Conservation (phyloP, 2,888 invertebrate genomes). For the Megalurothrips usitatus region DNA sequence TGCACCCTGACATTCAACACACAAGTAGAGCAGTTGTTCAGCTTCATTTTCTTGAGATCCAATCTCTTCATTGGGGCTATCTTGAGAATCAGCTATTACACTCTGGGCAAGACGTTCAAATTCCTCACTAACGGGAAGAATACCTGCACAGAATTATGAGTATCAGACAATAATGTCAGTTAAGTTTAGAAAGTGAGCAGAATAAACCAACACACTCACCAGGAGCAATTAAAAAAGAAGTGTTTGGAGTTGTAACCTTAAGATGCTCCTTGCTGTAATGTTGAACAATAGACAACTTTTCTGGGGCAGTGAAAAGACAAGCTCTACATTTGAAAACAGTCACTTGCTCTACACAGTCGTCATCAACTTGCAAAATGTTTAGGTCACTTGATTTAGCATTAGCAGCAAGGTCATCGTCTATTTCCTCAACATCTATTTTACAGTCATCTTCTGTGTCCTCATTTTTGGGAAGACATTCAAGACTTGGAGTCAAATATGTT, state of each 20-base stretch:
- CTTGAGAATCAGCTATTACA: neutral
- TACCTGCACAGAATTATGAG: neutral
- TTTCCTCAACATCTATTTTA: neutral
- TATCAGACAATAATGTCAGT: neutral
- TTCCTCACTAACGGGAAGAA: neutral
- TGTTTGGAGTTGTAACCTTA: neutral
- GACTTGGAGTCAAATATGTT: neutral
- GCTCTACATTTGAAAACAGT: conserved; percentile 9
- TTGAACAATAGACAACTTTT: neutral
- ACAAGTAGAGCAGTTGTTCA: conserved; percentile 48
- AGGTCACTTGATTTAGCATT: neutral
- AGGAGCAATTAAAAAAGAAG: neutral
- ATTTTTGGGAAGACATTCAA: neutral
- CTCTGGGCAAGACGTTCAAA: conserved; percentile 11
- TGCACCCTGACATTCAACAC: conserved; percentile 51
- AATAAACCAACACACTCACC: neutral
- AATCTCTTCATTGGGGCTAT: neutral
- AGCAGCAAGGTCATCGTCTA: neutral
- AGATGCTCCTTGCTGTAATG: neutral
- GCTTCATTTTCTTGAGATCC: neutral
- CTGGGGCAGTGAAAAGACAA: neutral
- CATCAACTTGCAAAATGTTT: neutral
- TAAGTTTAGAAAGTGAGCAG: no score
- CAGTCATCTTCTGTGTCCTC: neutral
- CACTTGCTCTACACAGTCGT: neutral